Evolutionary conservation across 2,888 invertebrate genomes (phyloP).

Genomic region (Ennomos erosarius): DNA sequence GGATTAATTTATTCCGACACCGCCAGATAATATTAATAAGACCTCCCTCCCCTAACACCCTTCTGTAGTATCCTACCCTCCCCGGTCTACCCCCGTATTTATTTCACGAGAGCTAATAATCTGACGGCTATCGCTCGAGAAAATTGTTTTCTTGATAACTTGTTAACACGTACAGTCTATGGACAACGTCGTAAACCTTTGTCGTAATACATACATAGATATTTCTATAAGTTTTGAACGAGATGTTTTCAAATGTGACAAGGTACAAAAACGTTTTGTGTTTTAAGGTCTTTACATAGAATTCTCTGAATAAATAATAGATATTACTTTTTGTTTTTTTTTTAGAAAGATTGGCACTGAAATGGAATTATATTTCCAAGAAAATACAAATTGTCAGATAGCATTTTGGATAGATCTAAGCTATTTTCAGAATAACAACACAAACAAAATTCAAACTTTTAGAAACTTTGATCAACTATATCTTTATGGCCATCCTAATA

Average conservation of each 20-base stretch:
- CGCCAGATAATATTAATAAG: constrained; percentile 54
- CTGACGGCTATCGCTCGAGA: constrained; percentile 55
- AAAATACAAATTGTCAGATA: too few relatives aligned
- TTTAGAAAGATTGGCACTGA: too few relatives aligned
- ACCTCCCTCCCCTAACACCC: constrained; percentile 14
- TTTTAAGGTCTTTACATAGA: too few relatives aligned
- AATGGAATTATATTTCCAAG: too few relatives aligned
- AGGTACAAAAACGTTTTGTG: background rate
- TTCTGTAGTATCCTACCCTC: constrained; percentile 1
- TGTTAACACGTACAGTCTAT: constrained; percentile 53
- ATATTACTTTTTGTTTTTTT: too few relatives aligned
- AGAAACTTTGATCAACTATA: too few relatives aligned
- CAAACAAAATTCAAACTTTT: too few relatives aligned
- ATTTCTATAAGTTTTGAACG: background rate
- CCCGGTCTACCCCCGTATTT: constrained; percentile 37
- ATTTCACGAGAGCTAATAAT: constrained; percentile 54
- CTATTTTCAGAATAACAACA: too few relatives aligned
- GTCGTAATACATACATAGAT: background rate
- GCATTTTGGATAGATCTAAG: too few relatives aligned
- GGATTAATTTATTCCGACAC: constrained; percentile 70
- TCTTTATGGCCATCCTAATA: too few relatives aligned
- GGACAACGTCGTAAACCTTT: constrained; percentile 5
- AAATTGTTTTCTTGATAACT: constrained; percentile 72
- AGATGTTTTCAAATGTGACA: background rate
- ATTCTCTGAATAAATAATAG: too few relatives aligned